phyloP scores from a whole-genome alignment of 2,113 vertebrate genomes.

The Butorides virescens region DNA sequence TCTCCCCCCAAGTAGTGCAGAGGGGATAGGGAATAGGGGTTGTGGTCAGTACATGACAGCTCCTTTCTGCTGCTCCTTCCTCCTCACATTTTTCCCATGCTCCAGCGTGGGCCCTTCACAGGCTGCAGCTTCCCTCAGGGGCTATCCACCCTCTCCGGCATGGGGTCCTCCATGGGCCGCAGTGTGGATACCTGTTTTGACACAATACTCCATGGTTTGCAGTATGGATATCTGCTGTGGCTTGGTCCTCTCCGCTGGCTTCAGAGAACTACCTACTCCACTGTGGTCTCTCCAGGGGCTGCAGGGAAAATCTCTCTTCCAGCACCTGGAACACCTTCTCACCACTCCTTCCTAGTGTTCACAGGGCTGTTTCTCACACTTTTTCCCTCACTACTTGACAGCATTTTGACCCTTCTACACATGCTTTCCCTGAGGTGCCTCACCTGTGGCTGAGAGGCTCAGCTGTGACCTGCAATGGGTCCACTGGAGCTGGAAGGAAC shows the following conservation, averaged over 20 bases:
- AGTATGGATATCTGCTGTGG: not conserved
- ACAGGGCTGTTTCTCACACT: not conserved
- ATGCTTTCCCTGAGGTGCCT: fast-evolving
- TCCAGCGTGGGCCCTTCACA: fast-evolving
- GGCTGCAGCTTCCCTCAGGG: not conserved
- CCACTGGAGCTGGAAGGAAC: not conserved
- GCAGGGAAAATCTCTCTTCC: not conserved
- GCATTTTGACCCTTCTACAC: not conserved
- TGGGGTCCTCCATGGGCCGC: not conserved
- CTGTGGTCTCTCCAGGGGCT: not conserved
- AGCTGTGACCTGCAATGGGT: too few species aligned
- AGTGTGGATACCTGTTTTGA: not conserved
- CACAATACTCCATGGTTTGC: not conserved
- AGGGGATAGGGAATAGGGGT: not conserved
- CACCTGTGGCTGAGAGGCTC: fast-evolving
- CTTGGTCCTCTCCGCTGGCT: not conserved
- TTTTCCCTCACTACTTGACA: not conserved
- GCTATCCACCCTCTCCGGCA: not conserved
- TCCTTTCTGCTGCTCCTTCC: not conserved
- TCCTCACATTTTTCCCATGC: not conserved
- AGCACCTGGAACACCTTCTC: not conserved
- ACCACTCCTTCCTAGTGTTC: not conserved
- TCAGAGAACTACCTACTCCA: not conserved
- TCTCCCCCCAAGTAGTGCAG: not conserved
- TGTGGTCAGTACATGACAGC: not conserved